phyloP scores from a whole-genome alignment of 2,888 invertebrate species.

The Apeira syringaria region DNA sequence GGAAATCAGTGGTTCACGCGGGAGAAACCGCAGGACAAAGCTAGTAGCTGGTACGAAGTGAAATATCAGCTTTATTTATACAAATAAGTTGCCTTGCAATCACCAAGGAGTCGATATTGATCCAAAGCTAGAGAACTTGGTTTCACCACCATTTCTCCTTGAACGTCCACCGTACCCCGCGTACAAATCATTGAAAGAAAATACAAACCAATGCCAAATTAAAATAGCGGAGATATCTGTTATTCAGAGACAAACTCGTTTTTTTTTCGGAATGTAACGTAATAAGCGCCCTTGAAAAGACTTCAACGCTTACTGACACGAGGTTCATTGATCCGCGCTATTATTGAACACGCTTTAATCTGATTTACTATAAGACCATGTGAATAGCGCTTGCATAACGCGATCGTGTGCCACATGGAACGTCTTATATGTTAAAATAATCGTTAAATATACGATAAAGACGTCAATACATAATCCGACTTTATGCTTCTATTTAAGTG shows the following conservation, averaged over 20 bases:
- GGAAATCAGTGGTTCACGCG: too few species aligned
- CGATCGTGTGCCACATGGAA: constrained; percentile 3
- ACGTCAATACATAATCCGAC: background rate
- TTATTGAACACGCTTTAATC: constrained; percentile 48
- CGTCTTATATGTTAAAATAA: constrained; percentile 3
- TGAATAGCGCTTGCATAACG: constrained; percentile 20
- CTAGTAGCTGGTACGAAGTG: too few species aligned
- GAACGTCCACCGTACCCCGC: background rate
- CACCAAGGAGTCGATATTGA: too few species aligned
- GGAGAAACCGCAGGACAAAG: too few species aligned
- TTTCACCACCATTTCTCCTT: too few species aligned
- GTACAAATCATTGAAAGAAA: constrained; percentile 12
- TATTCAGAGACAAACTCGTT: constrained; percentile 33
- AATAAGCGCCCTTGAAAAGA: constrained; percentile 78
- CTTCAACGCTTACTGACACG: constrained; percentile 69
- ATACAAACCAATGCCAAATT: constrained; percentile 8
- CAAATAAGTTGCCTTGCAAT: too few species aligned
- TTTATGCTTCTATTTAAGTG: background rate
- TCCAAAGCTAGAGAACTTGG: too few species aligned
- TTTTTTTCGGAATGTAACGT: constrained; percentile 56
- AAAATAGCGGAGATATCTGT: constrained; percentile 19
- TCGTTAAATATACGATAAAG: background rate
- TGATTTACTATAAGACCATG: constrained; percentile 38
- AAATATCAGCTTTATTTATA: too few species aligned
- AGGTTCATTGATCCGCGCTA: constrained; percentile 63